Percentiles rank a stretch among this genome's conserved stretches.
Evolutionary conservation across 2,888 invertebrate genomes (phyloP).

Genomic region (Tinea pellionella): DNA sequence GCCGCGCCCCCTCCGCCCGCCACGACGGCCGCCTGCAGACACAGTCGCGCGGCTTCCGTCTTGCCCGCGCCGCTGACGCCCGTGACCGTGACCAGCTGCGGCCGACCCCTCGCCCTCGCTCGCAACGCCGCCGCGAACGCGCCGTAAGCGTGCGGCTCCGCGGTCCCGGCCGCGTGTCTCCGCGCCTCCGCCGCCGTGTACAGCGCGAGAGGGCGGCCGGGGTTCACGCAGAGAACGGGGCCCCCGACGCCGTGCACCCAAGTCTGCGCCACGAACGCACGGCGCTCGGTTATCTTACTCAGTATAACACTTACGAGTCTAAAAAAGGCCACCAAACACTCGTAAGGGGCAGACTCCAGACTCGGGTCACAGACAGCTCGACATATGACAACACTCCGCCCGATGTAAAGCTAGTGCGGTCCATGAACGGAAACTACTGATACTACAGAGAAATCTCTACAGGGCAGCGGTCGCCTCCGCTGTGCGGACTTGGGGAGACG

Average conservation of each 20-base stretch:
- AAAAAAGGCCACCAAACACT: no score
- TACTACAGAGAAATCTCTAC: no score
- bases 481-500: no score
- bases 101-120: slow-evolving; percentile 52
- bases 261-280: no score
- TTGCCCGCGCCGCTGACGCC: slow-evolving; percentile 92
- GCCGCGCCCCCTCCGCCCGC: background rate
- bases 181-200: slow-evolving; percentile 85
- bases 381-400: no score
- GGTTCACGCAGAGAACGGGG: slow-evolving; percentile 88
- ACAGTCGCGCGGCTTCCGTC: slow-evolving; percentile 91
- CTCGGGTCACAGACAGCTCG: no score
- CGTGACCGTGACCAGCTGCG: slow-evolving; percentile 87
- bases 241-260: slow-evolving; percentile 72
- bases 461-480: no score
- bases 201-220: slow-evolving; percentile 85
- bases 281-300: no score
- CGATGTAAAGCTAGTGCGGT: no score
- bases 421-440: no score
- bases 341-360: no score
- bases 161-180: slow-evolving; percentile 79
- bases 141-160: slow-evolving; percentile 81
- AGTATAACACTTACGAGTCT: no score
- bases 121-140: slow-evolving; percentile 20
- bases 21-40: slow-evolving; percentile 78